Conservation (phyloP, 1,140 invertebrate genomes). For the Drosophila seguyi region DNA sequence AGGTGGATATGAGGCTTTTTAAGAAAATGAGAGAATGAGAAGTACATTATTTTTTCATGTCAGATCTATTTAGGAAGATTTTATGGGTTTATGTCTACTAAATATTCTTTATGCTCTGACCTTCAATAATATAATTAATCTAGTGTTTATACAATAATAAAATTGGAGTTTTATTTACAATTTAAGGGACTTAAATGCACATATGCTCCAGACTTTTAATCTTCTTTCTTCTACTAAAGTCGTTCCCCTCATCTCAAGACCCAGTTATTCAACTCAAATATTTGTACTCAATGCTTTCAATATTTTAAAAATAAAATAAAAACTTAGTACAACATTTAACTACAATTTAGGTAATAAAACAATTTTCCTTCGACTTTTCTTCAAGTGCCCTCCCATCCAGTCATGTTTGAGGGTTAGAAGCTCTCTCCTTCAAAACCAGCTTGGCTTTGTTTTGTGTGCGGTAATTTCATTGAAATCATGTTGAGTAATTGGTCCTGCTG, state of each 20-base stretch:
- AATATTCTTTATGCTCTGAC: too few species aligned
- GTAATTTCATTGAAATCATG: slow-evolving; percentile 85
- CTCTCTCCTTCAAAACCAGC: slow-evolving; percentile 46
- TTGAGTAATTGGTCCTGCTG: slow-evolving; percentile 81
- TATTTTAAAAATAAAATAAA: background rate
- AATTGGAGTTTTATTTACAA: background rate
- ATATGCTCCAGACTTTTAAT: too few species aligned
- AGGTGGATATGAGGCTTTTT: too few species aligned
- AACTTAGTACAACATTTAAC: background rate
- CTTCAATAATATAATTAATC: background rate
- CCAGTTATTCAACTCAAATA: too few species aligned
- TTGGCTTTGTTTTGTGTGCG: slow-evolving; percentile 52
- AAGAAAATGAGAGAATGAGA: too few species aligned
- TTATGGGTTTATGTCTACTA: too few species aligned
- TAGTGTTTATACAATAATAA: background rate
- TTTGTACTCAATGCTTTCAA: background rate
- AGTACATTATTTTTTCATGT: too few species aligned
- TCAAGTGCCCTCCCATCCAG: slow-evolving; percentile 14
- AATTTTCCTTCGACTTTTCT: background rate
- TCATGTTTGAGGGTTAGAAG: slow-evolving; percentile 46
- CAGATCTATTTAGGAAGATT: too few species aligned
- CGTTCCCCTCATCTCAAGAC: background rate
- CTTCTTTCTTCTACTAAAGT: background rate
- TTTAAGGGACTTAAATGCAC: background rate
- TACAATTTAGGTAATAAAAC: background rate